Evolutionary conservation across 2,797 vertebrate species (phyloP), one percentile per base, ranked within the genome.

Genomic region (Neopelma chrysocephalum): DNA sequence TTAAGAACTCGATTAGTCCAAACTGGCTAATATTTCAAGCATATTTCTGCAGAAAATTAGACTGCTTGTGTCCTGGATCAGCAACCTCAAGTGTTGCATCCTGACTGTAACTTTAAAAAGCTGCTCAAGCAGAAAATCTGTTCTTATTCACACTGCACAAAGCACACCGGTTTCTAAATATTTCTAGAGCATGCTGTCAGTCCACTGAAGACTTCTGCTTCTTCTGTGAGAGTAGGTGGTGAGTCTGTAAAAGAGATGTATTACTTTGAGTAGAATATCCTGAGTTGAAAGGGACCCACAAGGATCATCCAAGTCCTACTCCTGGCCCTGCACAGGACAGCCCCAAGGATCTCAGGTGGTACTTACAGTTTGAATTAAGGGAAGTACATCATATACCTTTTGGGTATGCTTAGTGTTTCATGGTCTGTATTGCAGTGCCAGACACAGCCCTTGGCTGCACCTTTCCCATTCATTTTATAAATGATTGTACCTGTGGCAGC

Each of bases 1-100:
- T 96, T 93, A 78, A 92, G 91, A 84, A 36, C 19, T 75, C 4
- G 9, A 38, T 94, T 87, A 84, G 43, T 66, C 62, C 80, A 85
- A 89, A 91, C 42, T 71, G 58, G 45, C 32, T 90, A 93, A 60
- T 60, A 66, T 79, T 89, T 25, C 43, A 81, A 82, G 36, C 2
- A 7, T 86, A 47, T 91, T 91, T 94, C 58, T 91, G 40, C 38
- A 62, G 80, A 68, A 95, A 68, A 73, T 40, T 45, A 43, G 54
- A 18, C 51, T 65, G 16, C 31, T 0, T 8, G 16, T 72, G 53
- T 77, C 47, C 48, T 88, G 47, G 34, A 61, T 89, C 60, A 51
- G 68, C 62, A 90, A 32, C 50, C 56, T 86, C 36, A 75, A 69
- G 51, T 27, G 34, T 77, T 80, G 72, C 51, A 36, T 75, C 47